A percentile compares a stretch with the other conserved stretches of the same genome.
Evolutionary conservation across 2,797 vertebrate genomes (phyloP).

Genomic region (Bufotes viridis): DNA sequence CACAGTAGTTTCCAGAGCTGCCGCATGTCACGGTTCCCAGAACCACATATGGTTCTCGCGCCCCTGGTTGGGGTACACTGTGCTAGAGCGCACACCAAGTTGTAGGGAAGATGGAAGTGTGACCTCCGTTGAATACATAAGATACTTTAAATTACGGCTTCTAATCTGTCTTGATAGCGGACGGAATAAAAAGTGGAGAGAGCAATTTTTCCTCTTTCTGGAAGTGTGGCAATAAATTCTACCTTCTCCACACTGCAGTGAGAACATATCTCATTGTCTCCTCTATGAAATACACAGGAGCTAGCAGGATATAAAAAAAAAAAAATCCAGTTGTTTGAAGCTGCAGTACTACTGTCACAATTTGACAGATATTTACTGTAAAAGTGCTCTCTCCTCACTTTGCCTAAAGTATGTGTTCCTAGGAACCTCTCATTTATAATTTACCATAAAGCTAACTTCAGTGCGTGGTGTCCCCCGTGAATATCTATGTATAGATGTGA

Average conservation of each 20-base stretch:
- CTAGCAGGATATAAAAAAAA: constrained; percentile 11
- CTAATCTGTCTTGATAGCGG: constrained; percentile 25
- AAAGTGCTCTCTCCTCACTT: constrained; percentile 36
- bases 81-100: neutral
- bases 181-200: constrained; percentile 21
- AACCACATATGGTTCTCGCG: no score
- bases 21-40: no score
- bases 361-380: constrained; percentile 42
- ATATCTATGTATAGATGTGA: constrained; percentile 42
- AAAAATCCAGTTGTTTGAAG: constrained; percentile 33
- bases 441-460: constrained; percentile 41
- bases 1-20: neutral
- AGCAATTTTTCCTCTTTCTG: constrained; percentile 35
- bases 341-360: constrained; percentile 20
- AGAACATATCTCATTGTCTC: constrained; percentile 44
- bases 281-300: constrained; percentile 23
- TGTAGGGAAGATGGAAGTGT: neutral
- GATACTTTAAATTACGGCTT: constrained; percentile 59
- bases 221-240: constrained; percentile 38
- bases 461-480: constrained; percentile 41
- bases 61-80: neutral
- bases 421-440: constrained; percentile 55
- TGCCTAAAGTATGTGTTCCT: constrained; percentile 33
- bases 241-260: neutral
- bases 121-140: constrained; percentile 47